Evolutionary conservation across 1,140 invertebrate genomes (phyloP).

Genomic region (Ceratosolen fusciceps): DNA sequence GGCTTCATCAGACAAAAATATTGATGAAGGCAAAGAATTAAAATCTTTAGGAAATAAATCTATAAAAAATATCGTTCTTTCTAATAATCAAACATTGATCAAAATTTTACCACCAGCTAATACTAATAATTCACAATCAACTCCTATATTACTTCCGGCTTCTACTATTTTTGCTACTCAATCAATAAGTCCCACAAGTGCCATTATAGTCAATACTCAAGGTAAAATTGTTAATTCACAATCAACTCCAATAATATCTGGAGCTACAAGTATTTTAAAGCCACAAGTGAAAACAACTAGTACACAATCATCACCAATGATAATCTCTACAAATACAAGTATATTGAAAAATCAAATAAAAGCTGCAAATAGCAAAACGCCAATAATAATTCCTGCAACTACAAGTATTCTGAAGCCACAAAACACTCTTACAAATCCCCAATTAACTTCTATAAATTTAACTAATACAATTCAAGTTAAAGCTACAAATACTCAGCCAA

Average conservation of each 20-base stretch:
- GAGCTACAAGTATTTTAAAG: conserved; percentile 17
- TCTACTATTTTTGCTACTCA: conserved; percentile 1
- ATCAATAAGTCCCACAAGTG: conserved; percentile 19
- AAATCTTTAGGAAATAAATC: neutral
- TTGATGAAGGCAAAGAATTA: neutral
- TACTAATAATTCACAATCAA: conserved; percentile 17
- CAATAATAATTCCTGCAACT: conserved; percentile 30
- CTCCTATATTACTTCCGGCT: conserved; percentile 21
- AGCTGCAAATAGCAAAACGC: conserved; percentile 27
- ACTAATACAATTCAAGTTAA: conserved; percentile 3
- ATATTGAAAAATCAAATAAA: conserved; percentile 38
- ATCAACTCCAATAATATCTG: neutral
- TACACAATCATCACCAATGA: conserved; percentile 13
- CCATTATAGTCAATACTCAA: conserved; percentile 34
- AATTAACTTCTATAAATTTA: conserved; percentile 12
- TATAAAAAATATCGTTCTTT: conserved; percentile 16
- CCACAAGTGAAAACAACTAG: neutral
- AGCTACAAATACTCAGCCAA: neutral
- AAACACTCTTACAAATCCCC: neutral
- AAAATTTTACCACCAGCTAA: conserved; percentile 27
- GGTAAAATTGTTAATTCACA: conserved; percentile 27
- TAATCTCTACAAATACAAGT: conserved; percentile 22
- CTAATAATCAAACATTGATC: conserved; percentile 22
- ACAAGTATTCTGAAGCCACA: conserved; percentile 31
- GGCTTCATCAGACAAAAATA: neutral